Evolutionary conservation across 2,113 vertebrate species (phyloP).

Genomic region (Bubo bubo): DNA sequence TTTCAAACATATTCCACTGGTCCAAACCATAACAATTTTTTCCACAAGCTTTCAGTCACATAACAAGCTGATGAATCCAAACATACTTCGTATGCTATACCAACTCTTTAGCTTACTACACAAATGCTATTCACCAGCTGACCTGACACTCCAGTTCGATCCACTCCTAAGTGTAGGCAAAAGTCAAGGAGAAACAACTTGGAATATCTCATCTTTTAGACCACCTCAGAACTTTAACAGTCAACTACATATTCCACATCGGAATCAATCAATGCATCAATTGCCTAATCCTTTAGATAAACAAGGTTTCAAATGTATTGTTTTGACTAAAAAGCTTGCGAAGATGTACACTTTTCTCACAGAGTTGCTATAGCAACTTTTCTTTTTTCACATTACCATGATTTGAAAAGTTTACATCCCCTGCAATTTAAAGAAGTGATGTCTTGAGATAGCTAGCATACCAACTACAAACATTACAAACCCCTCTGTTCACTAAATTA

Average conservation of each 20-base stretch:
- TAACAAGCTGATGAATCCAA: neutral
- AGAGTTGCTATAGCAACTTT: constrained; percentile 46
- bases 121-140: neutral
- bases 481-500: neutral
- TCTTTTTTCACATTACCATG: neutral
- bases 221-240: neutral
- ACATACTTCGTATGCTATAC: neutral
- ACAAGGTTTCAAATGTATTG: neutral
- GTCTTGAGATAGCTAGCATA: neutral
- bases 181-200: neutral
- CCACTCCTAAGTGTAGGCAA: neutral
- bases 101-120: neutral
- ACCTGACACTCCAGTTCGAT: neutral
- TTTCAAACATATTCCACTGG: neutral
- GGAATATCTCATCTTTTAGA: neutral
- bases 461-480: neutral
- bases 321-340: neutral
- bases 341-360: neutral
- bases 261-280: neutral
- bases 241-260: neutral
- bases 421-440: neutral
- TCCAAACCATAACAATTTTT: neutral
- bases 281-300: neutral
- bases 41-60: neutral
- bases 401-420: constrained; percentile 1